A percentile compares a stretch with the other conserved stretches of the same genome.
Conservation (phyloP, 2,888 invertebrate species). For the Abscondita cerata region DNA sequence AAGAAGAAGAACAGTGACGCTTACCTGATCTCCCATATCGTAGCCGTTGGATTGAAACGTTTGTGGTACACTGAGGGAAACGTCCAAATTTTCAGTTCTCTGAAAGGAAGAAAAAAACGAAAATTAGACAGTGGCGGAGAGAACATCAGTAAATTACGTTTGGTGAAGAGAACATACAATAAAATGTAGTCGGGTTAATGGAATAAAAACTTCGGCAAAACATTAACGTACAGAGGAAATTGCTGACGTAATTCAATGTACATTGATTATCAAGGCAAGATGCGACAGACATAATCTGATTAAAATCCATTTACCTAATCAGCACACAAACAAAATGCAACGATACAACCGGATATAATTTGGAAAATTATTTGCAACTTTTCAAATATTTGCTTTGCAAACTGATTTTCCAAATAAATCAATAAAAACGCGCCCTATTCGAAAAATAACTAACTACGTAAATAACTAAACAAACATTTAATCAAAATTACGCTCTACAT, state of each 20-base stretch:
- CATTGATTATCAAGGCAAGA: slow-evolving; percentile 30
- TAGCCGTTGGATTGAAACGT: slow-evolving; percentile 70
- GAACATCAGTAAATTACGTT: background rate
- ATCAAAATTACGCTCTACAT: background rate
- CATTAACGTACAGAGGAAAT: slow-evolving; percentile 29
- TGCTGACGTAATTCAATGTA: slow-evolving; percentile 31
- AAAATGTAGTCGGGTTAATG: slow-evolving; percentile 6
- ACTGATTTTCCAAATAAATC: no score
- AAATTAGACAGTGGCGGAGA: background rate
- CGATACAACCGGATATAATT: background rate
- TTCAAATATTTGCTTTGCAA: background rate
- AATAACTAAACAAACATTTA: slow-evolving; percentile 4
- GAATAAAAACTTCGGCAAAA: slow-evolving; percentile 22
- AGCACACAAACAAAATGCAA: slow-evolving; percentile 21
- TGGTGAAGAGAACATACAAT: background rate
- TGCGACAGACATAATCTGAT: slow-evolving; percentile 26
- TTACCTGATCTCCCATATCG: slow-evolving; percentile 81
- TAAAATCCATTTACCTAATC: slow-evolving; percentile 29
- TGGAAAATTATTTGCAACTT: background rate
- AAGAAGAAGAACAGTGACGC: background rate
- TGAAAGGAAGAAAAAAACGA: slow-evolving; percentile 63
- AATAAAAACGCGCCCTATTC: background rate
- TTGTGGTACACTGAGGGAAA: slow-evolving; percentile 74
- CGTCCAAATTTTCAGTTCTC: slow-evolving; percentile 79
- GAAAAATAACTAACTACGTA: background rate